Percentiles rank a stretch among this genome's conserved stretches.
These are phyloP conservation scores for Aspidiotus destructor DNA, from an alignment of 2,888 invertebrate species.

Conservation along the genomic window DNA sequence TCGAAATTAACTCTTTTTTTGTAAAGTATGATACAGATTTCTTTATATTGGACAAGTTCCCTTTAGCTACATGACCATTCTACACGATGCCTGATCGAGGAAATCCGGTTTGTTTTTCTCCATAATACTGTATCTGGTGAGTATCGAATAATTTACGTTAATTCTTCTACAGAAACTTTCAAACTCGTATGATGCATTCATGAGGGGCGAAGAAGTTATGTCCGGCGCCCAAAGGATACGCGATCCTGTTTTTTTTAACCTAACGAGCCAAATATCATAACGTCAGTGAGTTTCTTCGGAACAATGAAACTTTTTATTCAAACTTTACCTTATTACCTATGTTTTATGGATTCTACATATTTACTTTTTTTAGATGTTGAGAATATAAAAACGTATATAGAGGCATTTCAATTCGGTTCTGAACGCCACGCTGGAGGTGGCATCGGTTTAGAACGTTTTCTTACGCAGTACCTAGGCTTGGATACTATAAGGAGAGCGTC, in stretches of 20 bases:
- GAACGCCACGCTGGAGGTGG: slow-evolving; percentile 94
- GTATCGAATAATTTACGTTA: too few species aligned
- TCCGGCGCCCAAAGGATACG: slow-evolving; percentile 97
- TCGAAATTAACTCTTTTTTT: too few species aligned
- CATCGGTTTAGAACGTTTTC: slow-evolving; percentile 91
- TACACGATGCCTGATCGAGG: slow-evolving; percentile 79
- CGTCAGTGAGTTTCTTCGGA: too few species aligned
- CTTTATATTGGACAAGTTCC: neutral
- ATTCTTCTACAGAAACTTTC: slow-evolving; percentile 53
- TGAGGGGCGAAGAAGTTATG: slow-evolving; percentile 95
- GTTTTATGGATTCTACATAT: too few species aligned
- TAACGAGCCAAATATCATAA: slow-evolving; percentile 62
- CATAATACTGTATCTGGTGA: too few species aligned
- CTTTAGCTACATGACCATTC: neutral
- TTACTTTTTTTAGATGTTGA: slow-evolving; percentile 58
- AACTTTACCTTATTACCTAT: too few species aligned
- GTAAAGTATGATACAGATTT: too few species aligned
- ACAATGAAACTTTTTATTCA: too few species aligned
- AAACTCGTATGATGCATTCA: slow-evolving; percentile 98
- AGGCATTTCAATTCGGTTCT: slow-evolving; percentile 89
- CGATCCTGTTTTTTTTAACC: slow-evolving; percentile 75
- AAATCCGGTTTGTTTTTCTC: slow-evolving; percentile 45
- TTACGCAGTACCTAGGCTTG: slow-evolving; percentile 91
- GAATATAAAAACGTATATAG: slow-evolving; percentile 88
- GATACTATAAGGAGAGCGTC: slow-evolving; percentile 95